Evolutionary conservation across 2,797 vertebrate species (phyloP).

Genomic region (Gymnopithys bicolor): DNA sequence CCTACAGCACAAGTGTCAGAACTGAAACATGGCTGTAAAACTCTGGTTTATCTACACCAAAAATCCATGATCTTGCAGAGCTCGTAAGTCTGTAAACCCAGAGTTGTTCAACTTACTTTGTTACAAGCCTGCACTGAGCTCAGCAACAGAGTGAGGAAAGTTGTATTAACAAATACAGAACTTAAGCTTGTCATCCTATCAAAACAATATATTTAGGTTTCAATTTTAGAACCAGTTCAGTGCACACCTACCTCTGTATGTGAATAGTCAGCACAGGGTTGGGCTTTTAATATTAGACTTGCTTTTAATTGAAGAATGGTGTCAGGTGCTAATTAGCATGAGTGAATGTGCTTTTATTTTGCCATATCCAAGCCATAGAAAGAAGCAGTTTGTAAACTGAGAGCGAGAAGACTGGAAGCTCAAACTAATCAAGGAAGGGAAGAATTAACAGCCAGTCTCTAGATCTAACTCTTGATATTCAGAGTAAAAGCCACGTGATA

Average conservation of each 20-base stretch:
- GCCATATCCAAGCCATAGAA: neutral
- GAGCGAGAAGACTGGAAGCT: constrained; percentile 9
- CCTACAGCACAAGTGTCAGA: neutral
- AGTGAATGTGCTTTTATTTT: neutral
- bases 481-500: constrained; percentile 19
- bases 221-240: neutral
- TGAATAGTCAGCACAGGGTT: neutral
- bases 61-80: neutral
- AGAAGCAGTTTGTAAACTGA: neutral
- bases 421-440: constrained; percentile 4
- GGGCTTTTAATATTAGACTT: neutral
- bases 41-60: neutral
- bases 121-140: neutral
- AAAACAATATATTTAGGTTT: neutral
- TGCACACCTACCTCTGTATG: neutral
- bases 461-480: constrained; percentile 35
- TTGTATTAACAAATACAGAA: neutral
- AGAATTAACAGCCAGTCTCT: constrained; percentile 6
- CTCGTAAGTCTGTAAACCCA: neutral
- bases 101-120: neutral
- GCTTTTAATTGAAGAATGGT: constrained; percentile 7
- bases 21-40: neutral
- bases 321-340: neutral
- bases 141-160: neutral
- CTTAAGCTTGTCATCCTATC: neutral